Percentiles rank a stretch among this genome's conserved stretches.
These are phyloP conservation scores for Linurgus olivaceus DNA, from an alignment of 2,797 vertebrate species.

Conservation along the genomic window DNA sequence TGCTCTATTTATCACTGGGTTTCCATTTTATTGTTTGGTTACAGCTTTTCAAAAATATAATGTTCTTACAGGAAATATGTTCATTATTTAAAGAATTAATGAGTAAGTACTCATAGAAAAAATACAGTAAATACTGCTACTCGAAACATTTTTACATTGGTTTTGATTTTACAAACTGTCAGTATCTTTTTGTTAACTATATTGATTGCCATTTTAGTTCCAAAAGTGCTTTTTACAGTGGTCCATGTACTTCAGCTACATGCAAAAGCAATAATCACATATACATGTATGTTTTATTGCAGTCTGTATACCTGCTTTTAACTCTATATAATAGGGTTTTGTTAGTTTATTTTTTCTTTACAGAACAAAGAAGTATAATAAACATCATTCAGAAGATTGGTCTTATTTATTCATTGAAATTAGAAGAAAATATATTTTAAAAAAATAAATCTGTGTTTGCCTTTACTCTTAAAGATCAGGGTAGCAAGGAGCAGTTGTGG, in stretches of 20 bases:
- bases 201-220: neutral
- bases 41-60: neutral
- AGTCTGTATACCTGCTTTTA: neutral
- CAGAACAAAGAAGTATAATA: neutral
- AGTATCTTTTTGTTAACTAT: neutral
- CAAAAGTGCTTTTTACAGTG: neutral
- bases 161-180: neutral
- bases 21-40: neutral
- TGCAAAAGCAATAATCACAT: constrained; percentile 15
- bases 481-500: neutral
- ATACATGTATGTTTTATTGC: neutral
- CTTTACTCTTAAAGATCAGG: neutral
- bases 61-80: neutral
- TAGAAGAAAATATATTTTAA: neutral
- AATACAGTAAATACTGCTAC: neutral
- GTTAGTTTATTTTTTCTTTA: neutral
- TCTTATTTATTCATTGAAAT: neutral
- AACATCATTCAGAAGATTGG: neutral
- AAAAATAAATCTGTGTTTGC: neutral
- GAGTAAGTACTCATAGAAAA: neutral
- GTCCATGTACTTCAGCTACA: neutral
- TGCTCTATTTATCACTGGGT: neutral
- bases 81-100: neutral
- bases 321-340: neutral
- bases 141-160: neutral